Evolutionary conservation across 2,888 invertebrate genomes (phyloP), one percentile per base, ranked within the genome.

Genomic region (Aphelenchoides bicaudatus): DNA sequence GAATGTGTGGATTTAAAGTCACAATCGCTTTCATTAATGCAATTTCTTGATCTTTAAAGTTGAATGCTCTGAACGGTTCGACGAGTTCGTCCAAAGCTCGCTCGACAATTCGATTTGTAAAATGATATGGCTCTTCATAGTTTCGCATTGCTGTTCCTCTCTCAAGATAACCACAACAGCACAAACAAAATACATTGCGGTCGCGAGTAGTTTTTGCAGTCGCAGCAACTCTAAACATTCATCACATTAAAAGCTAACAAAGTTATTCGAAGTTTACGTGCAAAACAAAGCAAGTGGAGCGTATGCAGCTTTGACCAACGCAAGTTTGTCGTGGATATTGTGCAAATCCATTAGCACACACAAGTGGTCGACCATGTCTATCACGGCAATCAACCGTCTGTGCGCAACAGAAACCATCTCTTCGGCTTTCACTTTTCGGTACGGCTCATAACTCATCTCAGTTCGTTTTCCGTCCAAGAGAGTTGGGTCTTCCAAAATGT

Each of bases 361-460:
- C 3, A 77, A 56, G 56, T 75, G 75, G 56, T 78, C 77, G n/a
- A 74, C 71, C 65, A 70, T 73, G 51, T 77, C 77, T 34, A 78
- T 73, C 13, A 70, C 65, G 1, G 75, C 76, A 37, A 77, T 70
- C 4, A 77, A 57, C 23, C 72, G 56, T 0, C 77, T 63, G 59
- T 76, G 78, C 4, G 72, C 77, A 31, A 75, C 63, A 13, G 67
- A 67, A 13, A 67, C 66, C 21, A 77, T 58, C 55, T 78, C 74
- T 10, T 66, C 65, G 1, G 63, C 61, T 30, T 67, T 63, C 54
- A 71, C 69, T 49, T 70, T 67, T 21, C 74, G 67, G 65, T 70
- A 74, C 8, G 74, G 66, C 30, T 77, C 77, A 60, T 76, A 76
- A 8, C 75, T 63, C 65, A 77, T 78, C 73, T 75, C 77, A 10